Base-by-base conservation (phyloP, 2,797 vertebrate species). In the Melanotaenia pygmaea region DNA sequence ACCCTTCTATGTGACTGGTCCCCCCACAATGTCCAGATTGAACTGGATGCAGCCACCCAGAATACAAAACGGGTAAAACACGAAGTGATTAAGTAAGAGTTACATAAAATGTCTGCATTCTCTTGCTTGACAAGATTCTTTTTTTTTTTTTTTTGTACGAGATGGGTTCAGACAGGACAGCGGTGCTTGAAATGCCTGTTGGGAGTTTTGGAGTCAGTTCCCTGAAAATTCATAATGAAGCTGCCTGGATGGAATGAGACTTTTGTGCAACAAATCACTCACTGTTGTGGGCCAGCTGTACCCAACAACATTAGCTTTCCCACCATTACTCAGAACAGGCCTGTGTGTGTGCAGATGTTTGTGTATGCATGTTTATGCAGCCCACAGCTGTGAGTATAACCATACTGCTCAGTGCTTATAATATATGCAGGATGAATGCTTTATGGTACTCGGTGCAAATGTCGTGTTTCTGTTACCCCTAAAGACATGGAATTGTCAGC, bases 91-190 rank as follows among this genome's bases (percentile, higher is more conserved):
- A 74, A 85, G 74, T 70, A 62, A 72, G 68, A 74, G 83, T 89
- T 87, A 82, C 72, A 83, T 89, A 87, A 90, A 91, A 73, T 69
- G 76, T 35, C 78, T 77, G 70, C 78, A 77, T 86, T 86, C 64
- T 82, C 67, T 76, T 40, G 60, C 70, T 61, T 83, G 76, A 82
- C 82, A 85, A 83, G 63, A 43, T 62, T 12, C 4, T 40, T 20
- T 10, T 12, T 26, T 67, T 56, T 30, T 73, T 26, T 67, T 56
- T 30, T 73, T 56, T 63, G 28, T 57, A 30, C 1, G 1, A 22
- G 24, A 69, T 47, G 43, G 37, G 63, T 69, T 54, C 45, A 56
- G 54, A 32, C 24, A 68, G 77, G 60, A 64, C 58, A 35, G 50
- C 51, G 16, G 34, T 18, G 38, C 71, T 73, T 67, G 16, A 59